Percentiles rank a stretch among this genome's conserved stretches.
Evolutionary conservation across 2,797 vertebrate species (phyloP).

Genomic region (Melanogrammus aeglefinus): DNA sequence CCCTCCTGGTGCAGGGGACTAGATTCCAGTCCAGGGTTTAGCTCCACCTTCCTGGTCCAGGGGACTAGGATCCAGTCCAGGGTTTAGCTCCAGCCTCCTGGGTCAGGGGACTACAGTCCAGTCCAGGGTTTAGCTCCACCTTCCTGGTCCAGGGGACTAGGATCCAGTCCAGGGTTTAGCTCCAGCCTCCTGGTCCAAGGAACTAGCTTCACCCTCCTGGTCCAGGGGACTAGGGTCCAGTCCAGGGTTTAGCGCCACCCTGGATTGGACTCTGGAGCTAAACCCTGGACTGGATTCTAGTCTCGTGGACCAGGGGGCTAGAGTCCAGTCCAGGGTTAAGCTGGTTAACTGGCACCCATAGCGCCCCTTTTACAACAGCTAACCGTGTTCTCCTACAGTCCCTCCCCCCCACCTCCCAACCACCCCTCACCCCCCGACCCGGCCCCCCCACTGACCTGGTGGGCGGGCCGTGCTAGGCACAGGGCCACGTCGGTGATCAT

Average conservation of each 20-base stretch:
- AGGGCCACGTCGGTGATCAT: conserved; percentile 70
- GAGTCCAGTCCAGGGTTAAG: neutral
- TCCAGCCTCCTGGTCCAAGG: neutral
- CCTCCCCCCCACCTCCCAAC: no score
- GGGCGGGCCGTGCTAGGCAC: conserved; percentile 52
- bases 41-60: neutral
- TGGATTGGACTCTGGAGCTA: neutral
- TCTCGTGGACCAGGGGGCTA: neutral
- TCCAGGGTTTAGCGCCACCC: neutral
- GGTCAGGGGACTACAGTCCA: conserved; percentile 62
- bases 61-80: neutral
- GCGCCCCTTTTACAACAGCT: neutral
- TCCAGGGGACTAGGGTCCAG: neutral
- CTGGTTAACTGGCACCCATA: neutral
- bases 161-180: neutral
- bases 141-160: neutral
- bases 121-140: neutral
- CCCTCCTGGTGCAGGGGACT: neutral
- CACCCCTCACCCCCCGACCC: no score
- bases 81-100: conserved; percentile 61
- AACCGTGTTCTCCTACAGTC: neutral
- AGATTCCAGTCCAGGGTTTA: neutral
- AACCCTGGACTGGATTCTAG: neutral
- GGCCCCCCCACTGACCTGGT: conserved; percentile 59
- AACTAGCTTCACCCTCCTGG: neutral